phyloP scores from a whole-genome alignment of 2,888 invertebrate species.

The Phasia obesa region DNA sequence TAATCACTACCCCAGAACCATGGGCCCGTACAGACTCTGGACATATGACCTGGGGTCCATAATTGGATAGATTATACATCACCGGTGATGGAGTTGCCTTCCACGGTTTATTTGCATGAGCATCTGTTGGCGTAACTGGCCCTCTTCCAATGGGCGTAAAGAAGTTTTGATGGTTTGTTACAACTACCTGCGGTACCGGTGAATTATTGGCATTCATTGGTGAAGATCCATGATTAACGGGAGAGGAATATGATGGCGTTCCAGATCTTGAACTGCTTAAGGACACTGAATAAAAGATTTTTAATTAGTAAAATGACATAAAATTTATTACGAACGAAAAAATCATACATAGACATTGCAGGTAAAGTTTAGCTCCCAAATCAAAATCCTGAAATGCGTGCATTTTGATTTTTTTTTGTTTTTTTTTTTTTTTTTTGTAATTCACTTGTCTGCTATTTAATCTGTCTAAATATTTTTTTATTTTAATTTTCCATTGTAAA shows the following conservation, averaged over 20 bases:
- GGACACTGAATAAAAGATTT: conserved; percentile 86
- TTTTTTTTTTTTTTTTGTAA: too few relatives aligned
- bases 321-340: background rate
- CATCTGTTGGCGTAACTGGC: conserved; percentile 72
- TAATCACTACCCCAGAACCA: conserved; percentile 74
- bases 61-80: conserved; percentile 79
- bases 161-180: conserved; percentile 91
- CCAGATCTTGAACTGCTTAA: conserved; percentile 96
- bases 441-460: conserved; percentile 21
- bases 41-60: conserved; percentile 77
- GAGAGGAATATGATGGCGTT: conserved; percentile 93
- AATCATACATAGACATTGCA: conserved; percentile 81
- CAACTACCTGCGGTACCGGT: conserved; percentile 86
- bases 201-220: conserved; percentile 86
- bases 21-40: conserved; percentile 78
- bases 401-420: conserved; percentile 71
- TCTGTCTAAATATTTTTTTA: background rate
- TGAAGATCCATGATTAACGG: conserved; percentile 87
- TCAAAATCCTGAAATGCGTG: conserved; percentile 80
- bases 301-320: background rate
- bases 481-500: background rate
- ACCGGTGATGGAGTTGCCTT: conserved; percentile 81
- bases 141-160: conserved; percentile 91
- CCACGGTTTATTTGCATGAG: conserved; percentile 79
- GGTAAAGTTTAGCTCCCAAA: conserved; percentile 80